These are phyloP conservation scores for Phyllotis vaccarum DNA, from an alignment of 2,797 vertebrate genomes.

Conservation along the genomic window DNA sequence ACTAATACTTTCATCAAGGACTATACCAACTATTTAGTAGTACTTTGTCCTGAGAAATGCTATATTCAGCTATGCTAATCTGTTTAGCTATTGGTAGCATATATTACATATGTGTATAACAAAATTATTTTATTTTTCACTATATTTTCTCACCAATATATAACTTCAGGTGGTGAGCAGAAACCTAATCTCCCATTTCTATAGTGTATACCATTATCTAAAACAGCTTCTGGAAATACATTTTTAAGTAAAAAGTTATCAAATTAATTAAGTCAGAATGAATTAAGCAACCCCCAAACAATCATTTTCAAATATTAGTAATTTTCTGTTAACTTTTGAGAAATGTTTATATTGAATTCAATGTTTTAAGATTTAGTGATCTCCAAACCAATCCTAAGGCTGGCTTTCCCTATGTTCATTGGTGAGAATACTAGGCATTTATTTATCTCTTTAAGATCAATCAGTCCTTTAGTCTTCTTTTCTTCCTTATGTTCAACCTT, in stretches of 20 bases:
- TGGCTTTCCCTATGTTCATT: neutral
- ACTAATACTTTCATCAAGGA: neutral
- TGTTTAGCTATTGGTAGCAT: neutral
- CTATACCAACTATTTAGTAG: neutral
- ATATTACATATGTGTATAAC: neutral
- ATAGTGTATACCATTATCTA: neutral
- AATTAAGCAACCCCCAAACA: neutral
- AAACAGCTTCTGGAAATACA: neutral
- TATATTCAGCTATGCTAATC: neutral
- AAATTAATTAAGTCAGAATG: neutral
- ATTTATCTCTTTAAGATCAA: neutral
- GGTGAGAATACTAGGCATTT: neutral
- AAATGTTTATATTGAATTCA: neutral
- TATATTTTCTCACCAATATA: neutral
- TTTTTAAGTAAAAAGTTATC: neutral
- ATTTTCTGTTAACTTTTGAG: neutral
- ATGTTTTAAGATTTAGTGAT: neutral
- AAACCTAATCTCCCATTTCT: neutral
- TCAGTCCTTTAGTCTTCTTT: neutral
- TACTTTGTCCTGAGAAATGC: neutral
- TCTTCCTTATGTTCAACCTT: neutral
- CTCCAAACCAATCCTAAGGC: neutral
- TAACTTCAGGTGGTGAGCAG: neutral
- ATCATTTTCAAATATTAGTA: neutral
- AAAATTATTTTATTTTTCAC: neutral